Base-by-base conservation (phyloP, 2,797 vertebrate genomes). In the Discoglossus pictus region DNA sequence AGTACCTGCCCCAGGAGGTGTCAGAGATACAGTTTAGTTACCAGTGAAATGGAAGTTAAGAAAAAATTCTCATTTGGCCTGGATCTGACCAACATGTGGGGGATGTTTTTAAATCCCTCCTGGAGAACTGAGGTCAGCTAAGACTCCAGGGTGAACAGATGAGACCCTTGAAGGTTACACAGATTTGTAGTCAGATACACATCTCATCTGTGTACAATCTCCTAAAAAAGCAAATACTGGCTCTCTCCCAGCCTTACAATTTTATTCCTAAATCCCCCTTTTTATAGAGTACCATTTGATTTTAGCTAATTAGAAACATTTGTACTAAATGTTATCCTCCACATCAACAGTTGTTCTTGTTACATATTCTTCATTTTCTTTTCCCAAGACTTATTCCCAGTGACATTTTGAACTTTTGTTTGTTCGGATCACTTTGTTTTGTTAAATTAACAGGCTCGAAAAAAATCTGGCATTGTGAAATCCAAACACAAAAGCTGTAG, bases 91-190 rank as follows among this genome's bases (percentile, higher is more conserved):
- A 64, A 42, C 17, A 18, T 36, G 25, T 34, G 40, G 16, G 35
- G 13, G 36, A 27, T 51, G 27, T 58, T 58, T 31, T 52, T 36
- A 31, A 64, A 43, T 34, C 25, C 20, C 25, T 56, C 18, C 52
- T 25, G 46, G 21, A 40, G 35, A 23, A 35, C 25, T 25, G 46
- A 58, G 68, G 68, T 65, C 68, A 58, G 4, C 43, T 16, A 10
- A 38, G 23, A 52, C 68, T 61, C 53, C 44, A 65, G 68, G 68
- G 53, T 36, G 53, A 71, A 65, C 68, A 71, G 61, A 71, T 71
- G 68, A 71, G 15, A 11, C 55, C 52, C 27, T 18, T 10, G 43
- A 13, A 64, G 25, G 25, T 38, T 48, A 38, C 21, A 16, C 7
- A 51, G 61, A 9, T 64, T 48, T 46, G 58, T 15, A 59, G 21